A percentile compares a stretch with the other conserved stretches of the same genome.
These are phyloP conservation scores for Halocynthia roretzi DNA, from an alignment of 23 tunicate genomes.

Conservation along the genomic window DNA sequence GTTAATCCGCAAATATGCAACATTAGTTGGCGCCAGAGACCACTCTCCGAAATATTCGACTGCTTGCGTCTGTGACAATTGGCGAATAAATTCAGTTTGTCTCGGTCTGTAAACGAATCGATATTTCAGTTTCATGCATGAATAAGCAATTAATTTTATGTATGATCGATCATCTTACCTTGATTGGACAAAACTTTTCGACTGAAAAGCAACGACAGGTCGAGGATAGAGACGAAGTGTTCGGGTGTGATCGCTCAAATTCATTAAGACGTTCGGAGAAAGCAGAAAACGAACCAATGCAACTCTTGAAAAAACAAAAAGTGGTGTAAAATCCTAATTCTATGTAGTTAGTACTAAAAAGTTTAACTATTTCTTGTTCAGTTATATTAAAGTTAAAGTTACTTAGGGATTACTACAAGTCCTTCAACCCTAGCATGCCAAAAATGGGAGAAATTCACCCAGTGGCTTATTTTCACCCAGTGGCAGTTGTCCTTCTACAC, in stretches of 20 bases:
- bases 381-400: no score
- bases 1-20: conserved; percentile 78
- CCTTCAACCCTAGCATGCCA: no score
- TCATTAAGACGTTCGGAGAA: conserved; percentile 77
- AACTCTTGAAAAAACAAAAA: conserved; percentile 51
- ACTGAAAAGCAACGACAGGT: conserved; percentile 97
- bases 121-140: neutral
- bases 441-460: no score
- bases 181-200: conserved; percentile 83
- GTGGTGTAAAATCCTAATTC: neutral
- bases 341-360: neutral
- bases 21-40: conserved; percentile 84
- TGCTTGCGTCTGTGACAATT: conserved; percentile 87
- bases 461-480: no score
- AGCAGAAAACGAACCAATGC: conserved; percentile 92
- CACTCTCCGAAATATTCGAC: conserved; percentile 98
- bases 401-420: no score
- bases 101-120: conserved; percentile 32
- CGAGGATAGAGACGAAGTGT: conserved; percentile 93
- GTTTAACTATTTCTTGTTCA: neutral
- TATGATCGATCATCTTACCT: conserved; percentile 10
- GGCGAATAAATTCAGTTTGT: conserved; percentile 61
- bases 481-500: no score
- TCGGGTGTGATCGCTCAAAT: conserved; percentile 85
- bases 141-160: neutral